Evolutionary conservation across 2,888 invertebrate species (phyloP).

Genomic region (Eupithecia pulchellata): DNA sequence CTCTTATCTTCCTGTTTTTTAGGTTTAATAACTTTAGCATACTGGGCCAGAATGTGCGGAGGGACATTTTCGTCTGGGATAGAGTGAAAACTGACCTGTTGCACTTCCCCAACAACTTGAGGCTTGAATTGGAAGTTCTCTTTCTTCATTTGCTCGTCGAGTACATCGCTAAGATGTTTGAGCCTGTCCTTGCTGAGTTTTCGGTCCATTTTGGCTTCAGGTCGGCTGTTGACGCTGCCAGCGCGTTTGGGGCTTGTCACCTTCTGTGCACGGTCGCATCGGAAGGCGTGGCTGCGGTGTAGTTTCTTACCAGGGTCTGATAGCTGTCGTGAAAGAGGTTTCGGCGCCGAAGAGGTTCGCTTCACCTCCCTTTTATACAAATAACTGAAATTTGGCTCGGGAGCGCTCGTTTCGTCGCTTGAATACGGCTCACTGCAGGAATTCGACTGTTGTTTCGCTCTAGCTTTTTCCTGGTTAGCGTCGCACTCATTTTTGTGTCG

Average conservation of each 20-base stretch:
- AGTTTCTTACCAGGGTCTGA: constrained; percentile 84
- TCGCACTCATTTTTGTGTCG: constrained; percentile 51
- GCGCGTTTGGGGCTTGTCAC: constrained; percentile 66
- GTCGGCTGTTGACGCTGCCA: constrained; percentile 72
- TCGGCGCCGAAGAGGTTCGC: constrained; percentile 61
- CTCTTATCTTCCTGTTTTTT: constrained; percentile 67
- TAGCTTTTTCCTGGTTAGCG: constrained; percentile 42
- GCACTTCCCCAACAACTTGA: constrained; percentile 48
- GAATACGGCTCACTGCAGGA: constrained; percentile 50
- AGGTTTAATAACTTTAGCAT: constrained; percentile 75
- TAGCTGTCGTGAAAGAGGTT: constrained; percentile 72
- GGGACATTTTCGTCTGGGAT: constrained; percentile 76
- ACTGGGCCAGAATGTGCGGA: constrained; percentile 77
- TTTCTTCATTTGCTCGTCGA: constrained; percentile 78
- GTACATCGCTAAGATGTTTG: constrained; percentile 70
- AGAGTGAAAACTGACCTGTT: constrained; percentile 52
- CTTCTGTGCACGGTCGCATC: constrained; percentile 81
- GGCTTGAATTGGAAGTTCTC: constrained; percentile 66
- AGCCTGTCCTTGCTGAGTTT: constrained; percentile 74
- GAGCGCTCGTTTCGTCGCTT: constrained; percentile 52
- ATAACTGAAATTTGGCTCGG: constrained; percentile 72
- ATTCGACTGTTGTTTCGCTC: constrained; percentile 8
- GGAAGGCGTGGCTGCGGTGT: constrained; percentile 86
- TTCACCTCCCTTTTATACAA: constrained; percentile 72
- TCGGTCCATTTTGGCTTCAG: constrained; percentile 74